Evolutionary conservation across 2,888 invertebrate genomes (phyloP).

Genomic region (Polymixis flavicincta): DNA sequence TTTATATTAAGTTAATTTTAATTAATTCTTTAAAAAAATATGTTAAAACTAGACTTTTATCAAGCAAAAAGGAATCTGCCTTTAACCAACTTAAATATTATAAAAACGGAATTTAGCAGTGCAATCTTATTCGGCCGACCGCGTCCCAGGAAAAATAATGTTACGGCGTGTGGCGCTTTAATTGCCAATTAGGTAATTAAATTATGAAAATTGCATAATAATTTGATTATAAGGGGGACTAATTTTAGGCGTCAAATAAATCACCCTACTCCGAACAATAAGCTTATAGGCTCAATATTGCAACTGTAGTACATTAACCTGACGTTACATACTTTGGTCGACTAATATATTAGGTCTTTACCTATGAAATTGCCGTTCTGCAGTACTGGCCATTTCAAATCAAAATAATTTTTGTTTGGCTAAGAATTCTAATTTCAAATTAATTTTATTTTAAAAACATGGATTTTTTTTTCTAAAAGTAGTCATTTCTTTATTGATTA

Average conservation of each 20-base stretch:
- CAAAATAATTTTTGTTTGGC: too few species aligned
- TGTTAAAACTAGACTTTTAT: not conserved
- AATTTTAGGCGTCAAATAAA: constrained; percentile 4
- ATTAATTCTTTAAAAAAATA: too few species aligned
- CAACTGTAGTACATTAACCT: constrained; percentile 9
- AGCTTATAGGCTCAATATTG: not conserved
- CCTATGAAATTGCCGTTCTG: too few species aligned
- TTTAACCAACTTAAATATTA: not conserved
- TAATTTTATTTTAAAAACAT: too few species aligned
- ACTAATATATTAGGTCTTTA: too few species aligned
- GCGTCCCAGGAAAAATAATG: constrained; percentile 5
- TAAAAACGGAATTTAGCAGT: not conserved
- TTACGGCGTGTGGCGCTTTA: constrained; percentile 21
- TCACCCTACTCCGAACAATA: not conserved
- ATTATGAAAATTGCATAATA: constrained; percentile 33
- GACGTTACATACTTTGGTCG: too few species aligned
- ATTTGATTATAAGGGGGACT: constrained; percentile 12
- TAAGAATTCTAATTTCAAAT: too few species aligned
- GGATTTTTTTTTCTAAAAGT: too few species aligned
- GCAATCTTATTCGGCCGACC: constrained; percentile 12
- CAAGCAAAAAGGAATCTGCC: not conserved
- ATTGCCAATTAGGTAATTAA: constrained; percentile 20
- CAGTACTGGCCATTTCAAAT: too few species aligned
- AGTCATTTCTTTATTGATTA: too few species aligned
- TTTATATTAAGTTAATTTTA: too few species aligned